Percentiles rank a stretch among this genome's conserved stretches.
These are phyloP conservation scores for Drosophila dunni DNA, from an alignment of 1,140 invertebrate species.

Conservation along the genomic window DNA sequence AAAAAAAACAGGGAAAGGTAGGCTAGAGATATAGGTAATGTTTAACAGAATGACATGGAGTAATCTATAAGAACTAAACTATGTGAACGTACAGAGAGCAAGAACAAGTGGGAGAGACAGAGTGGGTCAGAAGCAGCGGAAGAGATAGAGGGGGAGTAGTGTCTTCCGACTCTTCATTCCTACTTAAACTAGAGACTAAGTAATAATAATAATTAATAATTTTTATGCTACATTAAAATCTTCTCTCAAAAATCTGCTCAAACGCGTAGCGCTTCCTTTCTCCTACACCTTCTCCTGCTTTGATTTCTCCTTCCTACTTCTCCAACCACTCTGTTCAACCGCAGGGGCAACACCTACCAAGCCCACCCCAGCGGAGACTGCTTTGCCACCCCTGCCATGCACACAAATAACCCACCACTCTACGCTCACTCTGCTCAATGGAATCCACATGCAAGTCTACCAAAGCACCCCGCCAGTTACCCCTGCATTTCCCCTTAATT, in stretches of 20 bases:
- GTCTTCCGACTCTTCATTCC: no score
- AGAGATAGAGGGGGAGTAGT: no score
- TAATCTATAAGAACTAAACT: neutral
- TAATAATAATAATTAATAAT: no score
- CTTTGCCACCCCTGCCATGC: slow-evolving; percentile 28
- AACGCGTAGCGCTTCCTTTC: neutral
- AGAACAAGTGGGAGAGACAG: no score
- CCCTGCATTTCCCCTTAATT: slow-evolving; percentile 44
- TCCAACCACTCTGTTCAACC: neutral
- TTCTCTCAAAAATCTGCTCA: no score
- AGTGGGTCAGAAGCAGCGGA: no score
- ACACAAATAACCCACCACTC: slow-evolving; percentile 44
- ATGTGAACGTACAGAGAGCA: neutral
- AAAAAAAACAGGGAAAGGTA: slow-evolving; percentile 2
- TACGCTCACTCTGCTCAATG: slow-evolving; percentile 32
- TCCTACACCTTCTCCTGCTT: neutral
- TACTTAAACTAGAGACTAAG: no score
- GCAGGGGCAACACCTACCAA: neutral
- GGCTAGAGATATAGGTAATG: neutral
- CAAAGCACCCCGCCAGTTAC: slow-evolving; percentile 44
- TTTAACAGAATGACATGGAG: neutral
- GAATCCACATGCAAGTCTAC: slow-evolving; percentile 23
- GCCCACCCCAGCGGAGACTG: slow-evolving; percentile 24
- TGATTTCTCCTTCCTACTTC: neutral
- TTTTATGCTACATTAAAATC: no score